Percentiles rank a stretch among this genome's conserved stretches.
Evolutionary conservation across 1,140 invertebrate genomes (phyloP).

Genomic region (Brachionus paranguensis): DNA sequence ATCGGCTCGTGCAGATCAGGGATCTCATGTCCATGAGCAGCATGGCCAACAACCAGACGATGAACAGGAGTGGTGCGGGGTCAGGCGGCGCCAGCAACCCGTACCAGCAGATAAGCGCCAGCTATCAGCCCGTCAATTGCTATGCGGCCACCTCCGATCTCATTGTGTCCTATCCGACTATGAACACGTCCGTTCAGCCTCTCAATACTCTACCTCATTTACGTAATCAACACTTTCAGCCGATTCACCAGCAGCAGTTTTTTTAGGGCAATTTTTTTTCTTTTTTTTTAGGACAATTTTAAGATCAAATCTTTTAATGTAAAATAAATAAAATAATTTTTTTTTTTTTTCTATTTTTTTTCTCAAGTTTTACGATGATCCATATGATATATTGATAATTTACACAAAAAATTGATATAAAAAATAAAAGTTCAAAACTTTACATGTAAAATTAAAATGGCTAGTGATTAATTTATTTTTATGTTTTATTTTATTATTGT

Average conservation of each 20-base stretch:
- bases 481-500: not conserved
- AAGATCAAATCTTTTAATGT: not conserved
- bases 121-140: not conserved
- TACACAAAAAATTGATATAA: not conserved
- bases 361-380: not conserved
- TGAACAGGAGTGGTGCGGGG: not conserved
- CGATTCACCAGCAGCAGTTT: not conserved
- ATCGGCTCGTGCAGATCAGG: constrained; percentile 19
- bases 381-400: not conserved
- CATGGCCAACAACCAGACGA: not conserved
- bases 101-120: not conserved
- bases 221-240: not conserved
- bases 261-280: not conserved
- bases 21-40: constrained; percentile 28
- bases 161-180: not conserved
- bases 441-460: not conserved
- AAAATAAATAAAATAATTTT: not conserved
- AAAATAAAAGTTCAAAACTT: not conserved
- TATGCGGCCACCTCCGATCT: constrained; percentile 4
- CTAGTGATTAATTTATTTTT: constrained; percentile 23
- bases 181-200: not conserved
- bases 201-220: constrained; percentile 14
- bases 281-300: not conserved
- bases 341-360: not conserved
- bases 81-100: not conserved